phyloP scores from a whole-genome alignment of 2,888 invertebrate genomes.

The Drosophila emarginata region DNA sequence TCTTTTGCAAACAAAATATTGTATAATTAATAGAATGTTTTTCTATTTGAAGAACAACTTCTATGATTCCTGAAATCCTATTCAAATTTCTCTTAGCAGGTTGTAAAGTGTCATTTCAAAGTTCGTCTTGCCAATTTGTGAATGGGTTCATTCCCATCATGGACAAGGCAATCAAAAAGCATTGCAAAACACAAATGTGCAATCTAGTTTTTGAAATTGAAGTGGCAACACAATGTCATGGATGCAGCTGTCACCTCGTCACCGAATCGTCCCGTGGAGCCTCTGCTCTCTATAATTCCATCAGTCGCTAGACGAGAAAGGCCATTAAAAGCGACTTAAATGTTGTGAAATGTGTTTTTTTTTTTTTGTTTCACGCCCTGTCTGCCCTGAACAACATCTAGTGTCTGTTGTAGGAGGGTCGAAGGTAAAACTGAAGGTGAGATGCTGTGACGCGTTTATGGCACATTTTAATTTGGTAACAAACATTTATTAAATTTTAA shows the following conservation, averaged over 20 bases:
- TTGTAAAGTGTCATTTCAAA: too few species aligned
- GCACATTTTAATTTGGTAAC: constrained; percentile 68
- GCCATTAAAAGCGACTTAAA: constrained; percentile 60
- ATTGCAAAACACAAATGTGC: constrained; percentile 38
- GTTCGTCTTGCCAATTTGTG: neutral
- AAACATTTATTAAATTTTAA: constrained; percentile 79
- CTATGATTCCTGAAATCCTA: too few species aligned
- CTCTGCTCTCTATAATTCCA: constrained; percentile 6
- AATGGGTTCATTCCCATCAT: constrained; percentile 1
- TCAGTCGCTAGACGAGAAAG: constrained; percentile 56
- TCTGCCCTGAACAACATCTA: constrained; percentile 15
- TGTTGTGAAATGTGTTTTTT: constrained; percentile 42
- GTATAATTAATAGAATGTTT: too few species aligned
- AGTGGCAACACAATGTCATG: constrained; percentile 42
- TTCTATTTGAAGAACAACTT: too few species aligned
- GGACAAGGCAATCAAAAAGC: constrained; percentile 38
- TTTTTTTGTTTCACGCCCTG: constrained; percentile 35
- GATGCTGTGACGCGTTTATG: constrained; percentile 50
- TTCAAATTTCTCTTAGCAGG: too few species aligned
- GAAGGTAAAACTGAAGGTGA: constrained; percentile 26
- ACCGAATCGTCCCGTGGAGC: neutral
- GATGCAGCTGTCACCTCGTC: constrained; percentile 15
- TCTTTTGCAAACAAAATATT: too few species aligned
- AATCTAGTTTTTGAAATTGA: constrained; percentile 35
- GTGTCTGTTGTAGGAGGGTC: neutral